Percentiles rank a stretch among this genome's conserved stretches.
These are phyloP conservation scores for Musca vetustissima DNA, from an alignment of 1,140 invertebrate genomes.

Conservation along the genomic window DNA sequence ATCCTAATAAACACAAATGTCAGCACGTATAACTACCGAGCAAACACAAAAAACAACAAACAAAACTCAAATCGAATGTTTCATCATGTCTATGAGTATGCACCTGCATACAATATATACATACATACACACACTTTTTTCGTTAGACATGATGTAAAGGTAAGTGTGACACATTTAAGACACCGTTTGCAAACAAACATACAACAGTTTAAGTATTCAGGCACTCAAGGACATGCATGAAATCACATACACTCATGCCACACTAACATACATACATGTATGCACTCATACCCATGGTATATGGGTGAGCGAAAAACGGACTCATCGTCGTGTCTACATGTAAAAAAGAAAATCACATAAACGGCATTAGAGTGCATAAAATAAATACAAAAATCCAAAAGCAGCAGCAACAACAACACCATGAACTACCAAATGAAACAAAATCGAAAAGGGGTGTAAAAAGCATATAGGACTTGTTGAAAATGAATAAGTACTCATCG, in stretches of 20 bases:
- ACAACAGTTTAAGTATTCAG: slow-evolving; percentile 18
- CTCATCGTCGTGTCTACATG: background rate
- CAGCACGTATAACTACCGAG: too few species aligned
- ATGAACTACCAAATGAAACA: slow-evolving; percentile 11
- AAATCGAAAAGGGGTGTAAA: slow-evolving; percentile 15
- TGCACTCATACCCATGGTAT: background rate
- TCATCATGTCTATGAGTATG: background rate
- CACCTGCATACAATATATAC: background rate
- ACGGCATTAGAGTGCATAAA: slow-evolving; percentile 1
- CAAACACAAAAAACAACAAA: background rate
- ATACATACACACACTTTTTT: too few species aligned
- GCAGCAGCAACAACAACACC: too few species aligned
- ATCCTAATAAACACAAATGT: too few species aligned
- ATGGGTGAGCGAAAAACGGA: too few species aligned
- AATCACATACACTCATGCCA: background rate
- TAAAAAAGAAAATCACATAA: slow-evolving; percentile 17
- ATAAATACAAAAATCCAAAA: background rate
- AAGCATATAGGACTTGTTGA: slow-evolving; percentile 13
- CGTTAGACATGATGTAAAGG: background rate
- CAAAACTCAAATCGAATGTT: slow-evolving; percentile 13
- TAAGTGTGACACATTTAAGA: slow-evolving; percentile 4
- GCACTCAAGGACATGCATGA: slow-evolving; percentile 18
- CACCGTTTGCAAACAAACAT: background rate
- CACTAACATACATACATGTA: too few species aligned
- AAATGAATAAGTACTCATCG: slow-evolving; percentile 16